Evolutionary conservation across 1,140 invertebrate species (phyloP).

Genomic region (Lanistes nyassanus): DNA sequence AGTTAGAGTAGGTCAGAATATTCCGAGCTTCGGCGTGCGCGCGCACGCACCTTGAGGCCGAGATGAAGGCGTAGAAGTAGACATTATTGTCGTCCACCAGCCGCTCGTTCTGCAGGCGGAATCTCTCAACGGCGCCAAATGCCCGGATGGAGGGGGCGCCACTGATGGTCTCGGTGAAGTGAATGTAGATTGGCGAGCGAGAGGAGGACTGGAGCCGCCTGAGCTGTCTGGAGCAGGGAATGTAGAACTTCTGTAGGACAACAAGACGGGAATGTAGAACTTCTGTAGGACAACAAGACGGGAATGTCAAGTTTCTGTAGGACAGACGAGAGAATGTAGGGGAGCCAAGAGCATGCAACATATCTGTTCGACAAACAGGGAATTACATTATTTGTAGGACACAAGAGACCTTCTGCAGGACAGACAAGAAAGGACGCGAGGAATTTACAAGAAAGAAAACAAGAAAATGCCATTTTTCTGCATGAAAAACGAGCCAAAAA

Average conservation of each 20-base stretch:
- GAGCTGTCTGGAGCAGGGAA: slow-evolving; percentile 75
- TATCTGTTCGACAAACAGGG: too few species aligned
- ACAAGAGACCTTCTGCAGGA: too few species aligned
- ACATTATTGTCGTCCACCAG: slow-evolving; percentile 51
- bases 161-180: slow-evolving; percentile 68
- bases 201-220: slow-evolving; percentile 66
- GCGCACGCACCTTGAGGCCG: slow-evolving; percentile 50
- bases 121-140: slow-evolving; percentile 65
- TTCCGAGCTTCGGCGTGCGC: too few species aligned
- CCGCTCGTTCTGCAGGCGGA: slow-evolving; percentile 65
- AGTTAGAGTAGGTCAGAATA: too few species aligned
- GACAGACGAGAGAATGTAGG: too few species aligned
- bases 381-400: too few species aligned
- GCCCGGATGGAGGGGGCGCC: slow-evolving; percentile 71
- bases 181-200: slow-evolving; percentile 68
- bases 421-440: too few species aligned
- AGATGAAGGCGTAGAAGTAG: slow-evolving; percentile 46
- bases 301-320: too few species aligned
- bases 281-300: slow-evolving; percentile 71
- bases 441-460: too few species aligned
- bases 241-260: slow-evolving; percentile 84
- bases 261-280: slow-evolving; percentile 80
- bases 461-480: too few species aligned
- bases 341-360: too few species aligned
- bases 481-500: too few species aligned